Conservation (phyloP, 2,797 vertebrate species). For the Limnodromus scolopaceus region DNA sequence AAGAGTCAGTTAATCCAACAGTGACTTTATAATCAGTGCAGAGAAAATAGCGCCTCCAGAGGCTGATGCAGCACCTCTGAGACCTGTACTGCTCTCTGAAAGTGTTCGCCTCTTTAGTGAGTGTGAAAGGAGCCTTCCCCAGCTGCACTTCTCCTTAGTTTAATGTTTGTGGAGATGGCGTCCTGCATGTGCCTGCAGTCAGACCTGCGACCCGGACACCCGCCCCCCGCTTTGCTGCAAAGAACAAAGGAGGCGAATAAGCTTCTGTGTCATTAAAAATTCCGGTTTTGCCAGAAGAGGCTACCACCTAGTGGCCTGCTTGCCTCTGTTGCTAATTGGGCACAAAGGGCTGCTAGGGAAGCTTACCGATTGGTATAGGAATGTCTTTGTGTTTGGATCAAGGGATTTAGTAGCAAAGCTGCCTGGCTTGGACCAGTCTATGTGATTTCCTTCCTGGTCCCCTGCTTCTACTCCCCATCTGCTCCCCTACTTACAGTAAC, state of each 20-base stretch:
- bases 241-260: neutral
- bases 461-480: neutral
- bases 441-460: neutral
- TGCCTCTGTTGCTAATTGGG: neutral
- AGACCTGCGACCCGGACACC: neutral
- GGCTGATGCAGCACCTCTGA: neutral
- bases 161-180: neutral
- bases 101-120: neutral
- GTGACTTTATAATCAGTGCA: neutral
- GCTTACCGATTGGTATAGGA: neutral
- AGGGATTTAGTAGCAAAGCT: neutral
- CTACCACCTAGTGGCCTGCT: neutral
- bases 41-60: neutral
- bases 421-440: neutral
- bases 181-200: neutral
- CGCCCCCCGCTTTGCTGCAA: neutral
- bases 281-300: neutral
- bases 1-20: neutral
- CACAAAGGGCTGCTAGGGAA: neutral
- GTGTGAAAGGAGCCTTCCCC: neutral
- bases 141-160: neutral
- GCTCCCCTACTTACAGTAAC: neutral
- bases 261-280: neutral
- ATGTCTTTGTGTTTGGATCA: neutral
- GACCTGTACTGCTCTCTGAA: neutral